Evolutionary conservation across 1,140 invertebrate genomes (phyloP).

Genomic region (Heliothis virescens): DNA sequence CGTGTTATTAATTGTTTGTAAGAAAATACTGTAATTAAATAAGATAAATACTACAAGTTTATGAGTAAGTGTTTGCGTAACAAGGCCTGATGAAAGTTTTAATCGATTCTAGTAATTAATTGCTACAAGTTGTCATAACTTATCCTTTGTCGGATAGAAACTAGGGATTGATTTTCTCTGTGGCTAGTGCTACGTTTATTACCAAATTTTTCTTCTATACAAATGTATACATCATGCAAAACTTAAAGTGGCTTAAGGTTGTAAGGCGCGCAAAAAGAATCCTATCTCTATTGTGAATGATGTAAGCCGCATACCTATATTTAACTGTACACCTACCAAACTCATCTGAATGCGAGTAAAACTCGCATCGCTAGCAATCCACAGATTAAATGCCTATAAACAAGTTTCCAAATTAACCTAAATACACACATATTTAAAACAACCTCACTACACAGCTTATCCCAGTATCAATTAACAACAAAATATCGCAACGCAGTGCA

Average conservation of each 20-base stretch:
- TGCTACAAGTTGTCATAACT: conserved; percentile 8
- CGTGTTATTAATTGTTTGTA: neutral
- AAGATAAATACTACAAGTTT: conserved; percentile 8
- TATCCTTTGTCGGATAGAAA: conserved; percentile 15
- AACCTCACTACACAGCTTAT: neutral
- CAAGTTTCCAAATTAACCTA: neutral
- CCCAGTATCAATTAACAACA: neutral
- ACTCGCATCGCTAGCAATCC: no score
- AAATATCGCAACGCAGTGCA: conserved; percentile 48
- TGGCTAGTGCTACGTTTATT: neutral
- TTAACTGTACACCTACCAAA: no score
- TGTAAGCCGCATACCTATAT: no score
- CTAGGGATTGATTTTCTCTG: neutral
- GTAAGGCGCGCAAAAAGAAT: no score
- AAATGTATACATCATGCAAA: no score
- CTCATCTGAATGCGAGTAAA: no score
- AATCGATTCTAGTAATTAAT: conserved; percentile 17
- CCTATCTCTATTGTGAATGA: no score
- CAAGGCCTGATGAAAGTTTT: conserved; percentile 9
- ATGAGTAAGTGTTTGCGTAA: conserved; percentile 7
- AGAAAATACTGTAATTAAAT: conserved; percentile 1
- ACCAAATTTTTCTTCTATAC: no score
- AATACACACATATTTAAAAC: neutral
- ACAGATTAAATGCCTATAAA: neutral
- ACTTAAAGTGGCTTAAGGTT: no score